A percentile compares a stretch with the other conserved stretches of the same genome.
phyloP scores from a whole-genome alignment of 2,113 vertebrate genomes.

The Tychaedon coryphoeus region DNA sequence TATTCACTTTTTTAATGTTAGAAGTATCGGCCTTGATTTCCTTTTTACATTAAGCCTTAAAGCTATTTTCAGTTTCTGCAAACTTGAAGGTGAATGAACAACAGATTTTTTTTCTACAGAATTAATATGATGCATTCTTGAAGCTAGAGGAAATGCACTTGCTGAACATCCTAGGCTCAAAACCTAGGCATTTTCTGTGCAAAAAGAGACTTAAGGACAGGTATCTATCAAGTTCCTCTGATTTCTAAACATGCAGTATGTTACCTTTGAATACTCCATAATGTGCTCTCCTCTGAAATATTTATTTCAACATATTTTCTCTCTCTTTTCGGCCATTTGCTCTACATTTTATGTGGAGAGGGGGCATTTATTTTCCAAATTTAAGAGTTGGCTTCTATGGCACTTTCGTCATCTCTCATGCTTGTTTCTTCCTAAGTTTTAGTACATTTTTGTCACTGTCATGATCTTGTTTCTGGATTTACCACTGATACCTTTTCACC shows the following conservation, averaged over 20 bases:
- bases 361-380: background rate
- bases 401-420: background rate
- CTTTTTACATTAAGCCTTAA: background rate
- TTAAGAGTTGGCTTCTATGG: background rate
- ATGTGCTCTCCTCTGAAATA: accelerated
- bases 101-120: background rate
- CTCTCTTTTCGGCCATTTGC: background rate
- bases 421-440: background rate
- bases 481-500: background rate
- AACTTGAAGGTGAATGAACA: background rate
- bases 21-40: background rate
- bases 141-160: background rate
- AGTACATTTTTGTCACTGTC: background rate
- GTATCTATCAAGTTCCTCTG: background rate
- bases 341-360: background rate
- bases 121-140: background rate
- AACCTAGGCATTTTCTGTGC: background rate
- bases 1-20: background rate
- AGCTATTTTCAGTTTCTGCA: background rate
- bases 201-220: background rate
- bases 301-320: background rate
- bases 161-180: background rate
- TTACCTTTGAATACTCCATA: background rate
- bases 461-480: background rate
- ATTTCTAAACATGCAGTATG: background rate